Base-by-base conservation (phyloP, 2,113 vertebrate genomes). In the Stegastes partitus region DNA sequence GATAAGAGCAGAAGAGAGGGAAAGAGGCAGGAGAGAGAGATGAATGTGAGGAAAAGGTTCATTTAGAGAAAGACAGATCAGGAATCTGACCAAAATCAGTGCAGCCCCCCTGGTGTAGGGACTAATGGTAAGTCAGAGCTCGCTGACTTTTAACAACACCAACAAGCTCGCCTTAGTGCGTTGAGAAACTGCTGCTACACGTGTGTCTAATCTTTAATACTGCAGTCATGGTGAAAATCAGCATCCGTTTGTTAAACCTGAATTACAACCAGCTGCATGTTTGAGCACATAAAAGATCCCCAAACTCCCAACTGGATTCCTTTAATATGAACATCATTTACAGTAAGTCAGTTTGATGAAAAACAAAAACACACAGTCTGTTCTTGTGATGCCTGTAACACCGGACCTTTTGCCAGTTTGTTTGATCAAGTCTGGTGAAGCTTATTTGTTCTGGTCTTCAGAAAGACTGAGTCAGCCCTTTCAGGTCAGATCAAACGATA, bases 401-500 rank as follows among this genome's bases (percentile, higher is more conserved):
- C 25, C n/a, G 53, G 23, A 68, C 10, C 39, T 57, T 34, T 59
- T 34, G 51, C 26, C 18, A 25, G 47, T 57, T 62, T 42, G 11
- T 71, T 50, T 73, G 77, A 84, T 90, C 58, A 45, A 49, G 54
- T 62, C n/a, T 21, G 2, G 34, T 28, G 6, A 21, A 47, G 58
- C 49, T 50, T 53, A 75, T 88, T 86, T 73, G 71, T 64, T 72
- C 37, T 69, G 34, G 47, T 62, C 42, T 63, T 65, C 16, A 56
- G 25, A 55, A 65, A 71, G 45, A 58, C 3, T 2, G 28, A 73
- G 70, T 75, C 61, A 22, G 53, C 19, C 25, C 58, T 85, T 72
- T 85, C 55, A 81, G 54, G 31, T 74, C 45, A 57, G 72, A 89
- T 83, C 79, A 84, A 77, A 90, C 45, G 22, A 74, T 23, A 62